A percentile compares a stretch with the other conserved stretches of the same genome.
Conservation (phyloP, 2,888 invertebrate species). For the Epirrhoe tristata region DNA sequence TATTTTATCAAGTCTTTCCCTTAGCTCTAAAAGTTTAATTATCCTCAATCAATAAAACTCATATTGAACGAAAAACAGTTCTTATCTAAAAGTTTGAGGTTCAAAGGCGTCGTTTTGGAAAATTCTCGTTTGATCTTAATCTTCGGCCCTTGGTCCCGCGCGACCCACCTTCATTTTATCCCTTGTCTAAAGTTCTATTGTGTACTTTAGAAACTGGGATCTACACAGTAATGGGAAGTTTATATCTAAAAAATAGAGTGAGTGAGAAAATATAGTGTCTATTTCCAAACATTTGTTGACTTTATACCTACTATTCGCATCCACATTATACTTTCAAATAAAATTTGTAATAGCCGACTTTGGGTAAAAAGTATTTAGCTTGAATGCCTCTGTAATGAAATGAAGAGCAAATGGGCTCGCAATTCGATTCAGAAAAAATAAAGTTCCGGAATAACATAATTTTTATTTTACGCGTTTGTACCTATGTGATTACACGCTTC, state of each 20-base stretch:
- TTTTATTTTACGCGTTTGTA: not conserved
- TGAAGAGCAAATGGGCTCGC: not conserved
- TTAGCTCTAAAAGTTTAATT: constrained; percentile 15
- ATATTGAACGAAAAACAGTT: constrained; percentile 28
- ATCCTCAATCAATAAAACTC: constrained; percentile 23
- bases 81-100: constrained; percentile 38
- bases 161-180: constrained; percentile 31
- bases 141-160: constrained; percentile 10
- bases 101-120: constrained; percentile 37
- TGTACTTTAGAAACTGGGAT: constrained; percentile 22
- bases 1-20: not conserved
- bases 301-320: too few relatives aligned
- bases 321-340: too few relatives aligned
- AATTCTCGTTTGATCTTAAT: constrained; percentile 37
- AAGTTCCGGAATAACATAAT: not conserved
- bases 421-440: not conserved
- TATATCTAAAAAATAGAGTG: not conserved
- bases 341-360: too few relatives aligned
- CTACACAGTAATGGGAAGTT: not conserved
- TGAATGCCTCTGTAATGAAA: too few relatives aligned
- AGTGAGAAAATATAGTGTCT: too few relatives aligned
- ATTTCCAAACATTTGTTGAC: too few relatives aligned
- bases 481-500: constrained; percentile 4
- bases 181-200: constrained; percentile 31
- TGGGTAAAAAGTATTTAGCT: too few relatives aligned